Percentiles rank a stretch among this genome's conserved stretches.
phyloP scores from a whole-genome alignment of 1,140 invertebrate species.

The Coptotermes formosanus region DNA sequence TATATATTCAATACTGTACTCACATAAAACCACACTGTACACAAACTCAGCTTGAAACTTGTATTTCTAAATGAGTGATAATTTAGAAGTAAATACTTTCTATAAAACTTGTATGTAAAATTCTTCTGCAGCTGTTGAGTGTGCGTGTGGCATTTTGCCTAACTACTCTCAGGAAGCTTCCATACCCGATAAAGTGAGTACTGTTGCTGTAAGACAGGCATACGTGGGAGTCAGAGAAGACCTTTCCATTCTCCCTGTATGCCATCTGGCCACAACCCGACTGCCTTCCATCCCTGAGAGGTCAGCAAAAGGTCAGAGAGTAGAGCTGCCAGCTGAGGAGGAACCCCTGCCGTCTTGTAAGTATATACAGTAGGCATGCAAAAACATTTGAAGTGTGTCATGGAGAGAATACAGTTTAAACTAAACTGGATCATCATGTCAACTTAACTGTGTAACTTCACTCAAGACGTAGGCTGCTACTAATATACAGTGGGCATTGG shows the following conservation, averaged over 20 bases:
- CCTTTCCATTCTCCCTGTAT: conserved; percentile 55
- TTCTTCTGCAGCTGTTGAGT: neutral
- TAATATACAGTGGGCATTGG: too few relatives aligned
- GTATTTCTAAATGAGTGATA: too few relatives aligned
- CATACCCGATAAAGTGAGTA: neutral
- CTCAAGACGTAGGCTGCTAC: too few relatives aligned
- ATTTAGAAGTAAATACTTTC: too few relatives aligned
- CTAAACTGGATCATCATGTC: too few relatives aligned
- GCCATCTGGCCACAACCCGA: conserved; percentile 70
- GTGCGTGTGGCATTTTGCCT: neutral
- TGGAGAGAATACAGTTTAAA: too few relatives aligned
- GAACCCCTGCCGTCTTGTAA: conserved; percentile 82
- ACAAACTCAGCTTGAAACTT: too few relatives aligned
- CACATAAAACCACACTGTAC: too few relatives aligned
- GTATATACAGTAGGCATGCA: conserved; percentile 36
- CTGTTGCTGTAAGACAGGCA: neutral
- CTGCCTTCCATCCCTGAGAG: conserved; percentile 80
- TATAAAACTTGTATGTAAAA: too few relatives aligned
- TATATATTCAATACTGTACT: too few relatives aligned
- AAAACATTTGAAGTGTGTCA: too few relatives aligned
- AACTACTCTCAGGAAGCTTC: neutral
- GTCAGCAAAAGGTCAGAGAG: conserved; percentile 55
- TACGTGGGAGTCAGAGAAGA: neutral
- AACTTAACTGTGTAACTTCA: too few relatives aligned
- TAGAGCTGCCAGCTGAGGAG: conserved; percentile 65